Evolutionary conservation across 2,888 invertebrate genomes (phyloP).

Genomic region (Operophtera brumata): DNA sequence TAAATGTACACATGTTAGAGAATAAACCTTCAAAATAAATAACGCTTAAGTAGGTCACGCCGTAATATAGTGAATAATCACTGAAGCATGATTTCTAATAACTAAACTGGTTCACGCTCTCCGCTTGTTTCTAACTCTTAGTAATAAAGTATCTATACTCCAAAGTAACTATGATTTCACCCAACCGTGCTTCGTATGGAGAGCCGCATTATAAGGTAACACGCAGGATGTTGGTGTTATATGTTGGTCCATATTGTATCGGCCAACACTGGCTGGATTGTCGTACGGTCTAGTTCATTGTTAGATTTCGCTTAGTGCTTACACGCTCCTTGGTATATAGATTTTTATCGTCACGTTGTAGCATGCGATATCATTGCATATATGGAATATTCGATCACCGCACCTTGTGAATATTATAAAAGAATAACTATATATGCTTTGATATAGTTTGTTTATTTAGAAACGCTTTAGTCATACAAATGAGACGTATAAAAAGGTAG

Average conservation of each 20-base stretch:
- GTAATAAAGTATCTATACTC: conserved; percentile 80
- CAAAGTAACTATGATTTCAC: conserved; percentile 79
- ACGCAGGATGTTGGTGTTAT: conserved; percentile 57
- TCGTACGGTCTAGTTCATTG: conserved; percentile 69
- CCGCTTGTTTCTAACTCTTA: conserved; percentile 72
- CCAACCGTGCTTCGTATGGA: conserved; percentile 68
- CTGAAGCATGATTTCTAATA: conserved; percentile 60
- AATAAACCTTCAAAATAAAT: conserved; percentile 41
- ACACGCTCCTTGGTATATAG: conserved; percentile 46
- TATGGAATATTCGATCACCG: conserved; percentile 5
- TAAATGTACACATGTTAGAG: conserved; percentile 65
- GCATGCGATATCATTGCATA: conserved; percentile 30
- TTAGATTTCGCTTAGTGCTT: conserved; percentile 71
- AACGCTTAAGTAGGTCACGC: conserved; percentile 72
- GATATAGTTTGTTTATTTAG: conserved; percentile 19
- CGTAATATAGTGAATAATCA: conserved; percentile 52
- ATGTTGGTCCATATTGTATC: conserved; percentile 57
- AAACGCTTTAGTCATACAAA: conserved; percentile 27
- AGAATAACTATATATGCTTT: conserved; percentile 26
- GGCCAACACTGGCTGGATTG: conserved; percentile 53
- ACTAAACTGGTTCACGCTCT: conserved; percentile 53
- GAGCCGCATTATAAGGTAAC: conserved; percentile 74
- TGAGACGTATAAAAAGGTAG: conserved; percentile 4
- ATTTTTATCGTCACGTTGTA: conserved; percentile 34
- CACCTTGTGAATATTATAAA: background rate